Conservation (phyloP, 2,888 invertebrate genomes). For the Dione juno region DNA sequence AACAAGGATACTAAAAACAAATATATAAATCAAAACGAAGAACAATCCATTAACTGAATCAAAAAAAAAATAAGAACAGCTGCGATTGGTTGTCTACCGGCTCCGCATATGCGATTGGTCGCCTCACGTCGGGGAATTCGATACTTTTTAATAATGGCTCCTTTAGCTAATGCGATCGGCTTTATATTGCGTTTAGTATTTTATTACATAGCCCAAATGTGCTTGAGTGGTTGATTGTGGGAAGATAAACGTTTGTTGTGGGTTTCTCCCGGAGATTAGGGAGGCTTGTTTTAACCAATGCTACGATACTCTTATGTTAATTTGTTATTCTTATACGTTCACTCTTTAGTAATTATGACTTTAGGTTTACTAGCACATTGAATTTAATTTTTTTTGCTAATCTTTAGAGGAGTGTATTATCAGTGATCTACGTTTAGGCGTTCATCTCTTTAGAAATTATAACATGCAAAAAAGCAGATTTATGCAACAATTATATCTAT, state of each 20-base stretch:
- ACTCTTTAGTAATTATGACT: too few relatives aligned
- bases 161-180: constrained; percentile 81
- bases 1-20: constrained; percentile 49
- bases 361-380: too few relatives aligned
- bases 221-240: constrained; percentile 67
- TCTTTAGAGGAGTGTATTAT: too few relatives aligned
- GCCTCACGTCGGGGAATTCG: constrained; percentile 75
- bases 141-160: constrained; percentile 84
- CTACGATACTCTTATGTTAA: constrained; percentile 23
- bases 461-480: too few relatives aligned
- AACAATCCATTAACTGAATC: constrained; percentile 81
- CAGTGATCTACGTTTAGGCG: too few relatives aligned
- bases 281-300: constrained; percentile 45
- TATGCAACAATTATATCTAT: too few relatives aligned
- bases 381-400: too few relatives aligned
- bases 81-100: constrained; percentile 68
- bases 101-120: constrained; percentile 71
- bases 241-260: constrained; percentile 64
- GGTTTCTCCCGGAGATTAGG: constrained; percentile 65
- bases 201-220: constrained; percentile 77
- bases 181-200: constrained; percentile 79
- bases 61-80: constrained; percentile 67
- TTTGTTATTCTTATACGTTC: not conserved
- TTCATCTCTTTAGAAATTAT: too few relatives aligned
- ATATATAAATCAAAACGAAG: constrained; percentile 79